Percentiles rank a stretch among this genome's conserved stretches.
These are phyloP conservation scores for Argopecten irradians DNA, from an alignment of 1,140 invertebrate species.

Conservation along the genomic window DNA sequence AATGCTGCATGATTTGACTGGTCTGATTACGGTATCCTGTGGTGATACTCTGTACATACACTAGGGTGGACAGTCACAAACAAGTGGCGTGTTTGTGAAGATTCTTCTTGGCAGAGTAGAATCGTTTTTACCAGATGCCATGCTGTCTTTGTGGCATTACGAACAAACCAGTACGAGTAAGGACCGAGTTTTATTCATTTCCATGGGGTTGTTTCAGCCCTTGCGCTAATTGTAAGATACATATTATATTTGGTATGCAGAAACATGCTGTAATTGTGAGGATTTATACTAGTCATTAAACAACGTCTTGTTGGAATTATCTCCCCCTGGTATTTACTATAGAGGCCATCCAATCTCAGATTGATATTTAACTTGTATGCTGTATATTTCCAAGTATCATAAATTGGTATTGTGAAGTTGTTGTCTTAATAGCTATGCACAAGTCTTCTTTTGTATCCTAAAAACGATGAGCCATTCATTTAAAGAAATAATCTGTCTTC, in stretches of 20 bases:
- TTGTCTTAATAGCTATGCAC: constrained; percentile 9
- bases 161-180: neutral
- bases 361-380: neutral
- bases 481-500: too few species aligned
- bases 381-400: neutral
- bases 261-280: too few species aligned
- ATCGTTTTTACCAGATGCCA: neutral
- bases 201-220: neutral
- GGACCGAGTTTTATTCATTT: neutral
- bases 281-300: too few species aligned
- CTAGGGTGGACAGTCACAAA: neutral
- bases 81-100: neutral
- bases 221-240: neutral
- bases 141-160: neutral
- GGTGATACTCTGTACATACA: neutral
- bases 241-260: neutral
- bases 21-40: too few species aligned
- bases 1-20: too few species aligned
- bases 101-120: neutral
- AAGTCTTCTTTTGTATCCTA: neutral
- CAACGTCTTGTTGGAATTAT: neutral
- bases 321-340: neutral
- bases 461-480: neutral
- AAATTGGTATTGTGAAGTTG: neutral
- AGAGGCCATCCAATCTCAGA: neutral